Evolutionary conservation across 1,140 invertebrate species (phyloP).

Genomic region (Heliothis virescens): DNA sequence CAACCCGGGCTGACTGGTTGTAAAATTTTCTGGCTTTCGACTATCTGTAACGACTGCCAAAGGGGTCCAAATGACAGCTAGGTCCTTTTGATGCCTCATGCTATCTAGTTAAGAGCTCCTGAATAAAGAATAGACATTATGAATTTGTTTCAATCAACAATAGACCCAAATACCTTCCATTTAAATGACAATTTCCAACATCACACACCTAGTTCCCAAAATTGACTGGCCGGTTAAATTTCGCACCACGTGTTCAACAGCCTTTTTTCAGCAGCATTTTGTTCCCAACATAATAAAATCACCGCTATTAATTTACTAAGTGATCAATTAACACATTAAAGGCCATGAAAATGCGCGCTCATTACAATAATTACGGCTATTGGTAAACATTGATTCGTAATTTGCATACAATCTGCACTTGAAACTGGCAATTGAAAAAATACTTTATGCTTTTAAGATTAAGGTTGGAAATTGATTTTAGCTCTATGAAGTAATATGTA

Average conservation of each 20-base stretch:
- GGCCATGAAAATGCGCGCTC: constrained; percentile 39
- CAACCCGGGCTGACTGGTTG: too few relatives aligned
- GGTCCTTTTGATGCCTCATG: too few relatives aligned
- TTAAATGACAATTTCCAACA: not conserved
- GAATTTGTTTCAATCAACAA: too few relatives aligned
- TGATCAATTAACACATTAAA: constrained; percentile 48
- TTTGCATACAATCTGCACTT: constrained; percentile 47
- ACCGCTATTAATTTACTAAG: constrained; percentile 39
- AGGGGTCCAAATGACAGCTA: too few relatives aligned
- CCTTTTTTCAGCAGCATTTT: constrained; percentile 3
- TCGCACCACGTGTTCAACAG: not conserved
- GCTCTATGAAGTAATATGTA: constrained; percentile 6
- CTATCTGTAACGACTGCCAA: too few relatives aligned
- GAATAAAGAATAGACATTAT: too few relatives aligned
- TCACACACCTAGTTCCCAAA: not conserved
- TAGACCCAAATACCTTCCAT: too few relatives aligned
- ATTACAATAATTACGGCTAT: constrained; percentile 48
- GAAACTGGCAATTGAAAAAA: not conserved
- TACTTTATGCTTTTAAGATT: not conserved
- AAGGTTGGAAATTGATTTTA: not conserved
- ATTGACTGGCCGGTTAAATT: not conserved
- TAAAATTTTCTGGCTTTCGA: too few relatives aligned
- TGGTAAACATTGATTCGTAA: constrained; percentile 47
- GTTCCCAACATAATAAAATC: constrained; percentile 35
- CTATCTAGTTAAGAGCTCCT: too few relatives aligned